Evolutionary conservation across 2,888 invertebrate species (phyloP), one percentile per base, ranked within the genome.

Genomic region (Heliconius charithonia): DNA sequence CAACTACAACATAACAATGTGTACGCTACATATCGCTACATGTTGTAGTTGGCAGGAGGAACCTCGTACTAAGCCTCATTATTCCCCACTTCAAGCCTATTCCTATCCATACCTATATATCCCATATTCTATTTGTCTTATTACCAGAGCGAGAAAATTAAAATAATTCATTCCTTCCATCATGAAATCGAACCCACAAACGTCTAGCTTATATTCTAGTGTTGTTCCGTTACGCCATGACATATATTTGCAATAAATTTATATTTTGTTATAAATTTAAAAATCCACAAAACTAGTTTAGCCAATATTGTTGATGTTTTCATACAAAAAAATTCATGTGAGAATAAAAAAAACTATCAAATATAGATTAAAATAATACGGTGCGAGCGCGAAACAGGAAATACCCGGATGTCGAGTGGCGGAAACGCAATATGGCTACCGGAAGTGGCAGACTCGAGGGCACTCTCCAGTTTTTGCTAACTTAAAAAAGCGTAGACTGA

Each of bases 401-500:
- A 75, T 76, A 51, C 71, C 73, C 77, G 67, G 80, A 70, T 63
- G 79, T 77, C 66, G 82, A 78, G 80, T 70, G 78, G 81, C 83
- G 84, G 85, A 83, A 83, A 82, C 79, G 82, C 85, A 85, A 86
- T 85, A 85, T 85, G 84, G 83, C 84, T 45, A 79, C 83, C 85
- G 84, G 84, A 85, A 83, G 83, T 82, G 82, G 84, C 63, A 67
- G 73, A 75, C 80, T 83, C 76, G 76, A 83, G 83, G 56, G 74
- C 80, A 77, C 81, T 81, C 66, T n/a, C 62, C 59, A 63, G 70
- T 77, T 80, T 79, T 75, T 74, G 73, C 72, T 45, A 76, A 75
- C 79, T 67, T 79, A 71, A 67, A 71, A 81, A 79, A 76, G 73
- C 78, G 72, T 79, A 76, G 66, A 70, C 70, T 63, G 37, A 70